Percentiles rank a stretch among this genome's conserved stretches.
Evolutionary conservation across 30 jellyfish, hydroid and myxozoan genomes (phyloP).

Genomic region (Mastigias papua): DNA sequence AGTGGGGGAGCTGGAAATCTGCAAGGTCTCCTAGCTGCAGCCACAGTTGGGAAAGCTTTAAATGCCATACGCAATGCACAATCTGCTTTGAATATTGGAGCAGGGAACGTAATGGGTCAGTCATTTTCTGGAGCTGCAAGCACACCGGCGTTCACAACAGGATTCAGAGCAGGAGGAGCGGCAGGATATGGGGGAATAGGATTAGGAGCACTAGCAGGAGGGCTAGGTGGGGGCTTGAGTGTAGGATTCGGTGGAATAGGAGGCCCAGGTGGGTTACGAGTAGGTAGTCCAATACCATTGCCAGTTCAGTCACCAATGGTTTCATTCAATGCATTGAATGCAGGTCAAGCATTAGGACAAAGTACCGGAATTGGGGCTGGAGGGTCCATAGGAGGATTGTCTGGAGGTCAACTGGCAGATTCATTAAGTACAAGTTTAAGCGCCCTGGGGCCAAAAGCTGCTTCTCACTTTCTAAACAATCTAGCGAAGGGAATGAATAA

Average conservation of each 20-base stretch:
- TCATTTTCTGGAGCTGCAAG: conserved; percentile 49
- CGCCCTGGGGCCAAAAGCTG: conserved; percentile 83
- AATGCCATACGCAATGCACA: conserved; percentile 82
- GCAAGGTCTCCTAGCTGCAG: conserved; percentile 77
- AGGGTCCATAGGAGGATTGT: conserved; percentile 41
- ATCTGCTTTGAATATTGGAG: conserved; percentile 78
- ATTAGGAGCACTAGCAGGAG: conserved; percentile 75
- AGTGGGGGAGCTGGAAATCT: conserved; percentile 57
- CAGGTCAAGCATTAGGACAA: conserved; percentile 46
- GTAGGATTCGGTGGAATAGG: conserved; percentile 60
- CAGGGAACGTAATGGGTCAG: conserved; percentile 78
- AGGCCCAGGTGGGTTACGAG: conserved; percentile 27
- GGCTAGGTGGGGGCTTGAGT: conserved; percentile 62
- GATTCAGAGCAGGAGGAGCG: conserved; percentile 44
- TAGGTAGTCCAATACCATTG: conserved; percentile 44
- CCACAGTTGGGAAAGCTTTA: conserved; percentile 77
- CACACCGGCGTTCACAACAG: conserved; percentile 23
- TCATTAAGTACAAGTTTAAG: conserved; percentile 71
- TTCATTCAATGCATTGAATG: conserved; percentile 37
- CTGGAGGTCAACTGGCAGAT: conserved; percentile 83
- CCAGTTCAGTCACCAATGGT: conserved; percentile 65
- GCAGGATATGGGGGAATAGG: conserved; percentile 67
- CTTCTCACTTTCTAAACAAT: conserved; percentile 79
- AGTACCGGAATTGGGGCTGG: conserved; percentile 46
- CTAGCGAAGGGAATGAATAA: conserved; percentile 95